Conservation (phyloP, 2,797 vertebrate genomes). For the Morus bassanus region DNA sequence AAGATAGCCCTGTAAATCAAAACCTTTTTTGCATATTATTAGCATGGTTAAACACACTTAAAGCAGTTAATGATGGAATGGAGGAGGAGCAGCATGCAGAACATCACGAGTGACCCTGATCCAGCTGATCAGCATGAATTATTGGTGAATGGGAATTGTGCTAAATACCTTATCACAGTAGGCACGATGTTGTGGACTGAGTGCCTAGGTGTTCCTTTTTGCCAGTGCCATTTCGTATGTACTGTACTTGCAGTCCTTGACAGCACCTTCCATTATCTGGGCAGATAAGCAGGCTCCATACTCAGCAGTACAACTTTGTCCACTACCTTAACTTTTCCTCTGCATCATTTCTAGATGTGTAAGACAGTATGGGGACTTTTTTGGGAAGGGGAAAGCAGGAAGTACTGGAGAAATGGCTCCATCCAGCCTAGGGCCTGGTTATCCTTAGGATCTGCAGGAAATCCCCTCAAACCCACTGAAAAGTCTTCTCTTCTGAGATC, state of each 20-base stretch:
- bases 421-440: not conserved
- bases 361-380: not conserved
- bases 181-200: not conserved
- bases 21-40: not conserved
- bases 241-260: not conserved
- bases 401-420: not conserved
- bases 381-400: not conserved
- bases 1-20: not conserved
- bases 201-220: not conserved
- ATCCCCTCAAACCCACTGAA: not conserved
- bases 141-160: slow-evolving; percentile 15
- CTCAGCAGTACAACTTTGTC: not conserved
- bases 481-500: not conserved
- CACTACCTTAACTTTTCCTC: not conserved
- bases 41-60: not conserved
- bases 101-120: not conserved
- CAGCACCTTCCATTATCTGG: rapidly evolving
- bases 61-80: not conserved
- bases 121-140: not conserved
- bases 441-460: not conserved
- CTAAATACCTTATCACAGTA: not conserved
- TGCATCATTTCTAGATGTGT: not conserved
- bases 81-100: not conserved
- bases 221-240: not conserved
- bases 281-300: not conserved